Evolutionary conservation across 1,140 invertebrate species (phyloP), one percentile per base, ranked within the genome.

Genomic region (Drosophila lacertosa): DNA sequence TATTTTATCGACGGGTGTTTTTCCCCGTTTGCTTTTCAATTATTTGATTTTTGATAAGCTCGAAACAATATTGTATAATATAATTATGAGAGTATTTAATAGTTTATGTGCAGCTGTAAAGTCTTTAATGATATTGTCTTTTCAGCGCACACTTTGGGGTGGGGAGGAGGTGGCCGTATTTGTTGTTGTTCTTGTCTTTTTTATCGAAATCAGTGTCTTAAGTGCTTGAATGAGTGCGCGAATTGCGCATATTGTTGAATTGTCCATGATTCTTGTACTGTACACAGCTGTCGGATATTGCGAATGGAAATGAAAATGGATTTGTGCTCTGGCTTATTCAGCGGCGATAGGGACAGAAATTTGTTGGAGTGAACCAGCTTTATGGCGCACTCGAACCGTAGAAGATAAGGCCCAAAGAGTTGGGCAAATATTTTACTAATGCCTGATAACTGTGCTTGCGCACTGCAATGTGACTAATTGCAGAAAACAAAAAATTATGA

Each of bases 21-120:
- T 54, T 45, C 33, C 39, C 26, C 58, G 24, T 73, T 68, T 45
- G 50, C 32, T 45, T 54, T 54, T 48, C 67, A 84, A 83, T 83
- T 84, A 80, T 80, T 75, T 83, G 76, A 83, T 86, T 72, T 58
- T 5, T 57, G 76, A 86, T 83, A 83, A 83, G 80, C 66, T 26
- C 44, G 44, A 16, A 39, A 20, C 40, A 57, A 42, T 57, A 57
- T 57, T 57, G 53, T 55, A 33, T 39, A 55, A 64, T 64, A 54
- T 45, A 51, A 55, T 53, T 54, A 51, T 24, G 24, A 69, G 66
- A 53, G 58, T 63, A 32, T 69, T 72, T 57, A 62, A 53, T 24
- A 53, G 44, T 59, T 74, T 42, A 65, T 59, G 54, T 44, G 22
- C 50, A 40, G 40, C 44, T 59, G 22, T 54, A 54, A 37, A 64